phyloP scores from a whole-genome alignment of 2,888 invertebrate species.

The Neelides folsomi region DNA sequence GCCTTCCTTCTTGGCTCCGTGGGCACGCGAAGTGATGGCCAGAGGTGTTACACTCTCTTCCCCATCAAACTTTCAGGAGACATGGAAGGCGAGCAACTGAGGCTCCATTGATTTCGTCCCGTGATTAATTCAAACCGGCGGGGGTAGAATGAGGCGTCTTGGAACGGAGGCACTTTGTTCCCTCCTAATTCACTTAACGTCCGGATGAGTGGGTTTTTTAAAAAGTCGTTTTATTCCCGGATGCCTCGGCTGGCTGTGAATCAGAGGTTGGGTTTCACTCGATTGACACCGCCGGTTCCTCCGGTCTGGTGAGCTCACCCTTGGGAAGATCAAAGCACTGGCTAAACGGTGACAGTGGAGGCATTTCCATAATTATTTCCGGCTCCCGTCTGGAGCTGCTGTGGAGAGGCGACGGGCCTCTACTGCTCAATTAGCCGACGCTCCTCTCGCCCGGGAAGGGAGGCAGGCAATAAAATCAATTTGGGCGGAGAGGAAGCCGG shows the following conservation, averaged over 20 bases:
- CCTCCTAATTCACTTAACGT: background rate
- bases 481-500: constrained; percentile 11
- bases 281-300: constrained; percentile 11
- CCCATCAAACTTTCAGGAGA: constrained; percentile 23
- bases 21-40: constrained; percentile 23
- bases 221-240: too few species aligned
- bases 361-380: constrained; percentile 12
- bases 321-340: too few species aligned
- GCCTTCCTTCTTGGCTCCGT: constrained; percentile 5
- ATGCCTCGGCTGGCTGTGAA: background rate
- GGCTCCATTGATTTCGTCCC: constrained; percentile 6
- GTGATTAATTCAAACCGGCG: background rate
- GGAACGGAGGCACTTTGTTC: background rate
- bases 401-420: background rate
- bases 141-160: background rate
- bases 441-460: background rate
- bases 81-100: constrained; percentile 22
- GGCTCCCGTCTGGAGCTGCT: constrained; percentile 18
- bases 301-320: too few species aligned
- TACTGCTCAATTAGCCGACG: background rate
- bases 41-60: constrained; percentile 22
- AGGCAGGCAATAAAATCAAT: constrained; percentile 2
- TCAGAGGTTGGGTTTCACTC: constrained; percentile 12
- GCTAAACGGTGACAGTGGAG: background rate
- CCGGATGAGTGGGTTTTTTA: background rate